Conservation (phyloP, 64 coral and sea anemone genomes). For the Dendronephthya gigantea region DNA sequence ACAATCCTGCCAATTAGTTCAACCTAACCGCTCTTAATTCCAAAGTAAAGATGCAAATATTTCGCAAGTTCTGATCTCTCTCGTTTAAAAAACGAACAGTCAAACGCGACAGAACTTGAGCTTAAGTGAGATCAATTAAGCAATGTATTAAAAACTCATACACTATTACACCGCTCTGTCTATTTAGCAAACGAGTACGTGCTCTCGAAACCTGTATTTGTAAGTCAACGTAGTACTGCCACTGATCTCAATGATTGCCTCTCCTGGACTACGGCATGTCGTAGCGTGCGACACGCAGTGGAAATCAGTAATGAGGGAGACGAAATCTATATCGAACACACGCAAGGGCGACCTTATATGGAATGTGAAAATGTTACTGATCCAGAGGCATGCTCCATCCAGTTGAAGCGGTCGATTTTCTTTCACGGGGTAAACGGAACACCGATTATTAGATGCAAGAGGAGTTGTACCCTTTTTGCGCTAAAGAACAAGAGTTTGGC, state of each 20-base stretch:
- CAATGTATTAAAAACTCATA: too few relatives aligned
- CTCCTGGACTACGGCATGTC: neutral
- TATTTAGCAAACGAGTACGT: neutral
- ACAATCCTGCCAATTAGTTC: too few relatives aligned
- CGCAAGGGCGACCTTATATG: neutral
- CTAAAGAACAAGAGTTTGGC: neutral
- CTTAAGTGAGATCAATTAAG: too few relatives aligned
- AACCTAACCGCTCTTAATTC: too few relatives aligned
- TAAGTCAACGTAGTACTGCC: neutral
- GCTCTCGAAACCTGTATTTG: neutral
- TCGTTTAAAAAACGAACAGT: too few relatives aligned
- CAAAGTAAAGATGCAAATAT: too few relatives aligned
- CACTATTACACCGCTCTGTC: too few relatives aligned
- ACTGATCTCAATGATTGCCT: neutral
- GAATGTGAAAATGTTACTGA: neutral
- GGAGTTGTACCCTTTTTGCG: neutral
- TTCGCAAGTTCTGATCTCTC: too few relatives aligned
- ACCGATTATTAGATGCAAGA: neutral
- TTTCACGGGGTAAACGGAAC: neutral
- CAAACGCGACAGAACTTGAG: too few relatives aligned
- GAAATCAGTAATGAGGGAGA: neutral
- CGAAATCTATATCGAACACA: neutral
- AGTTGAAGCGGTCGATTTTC: neutral
- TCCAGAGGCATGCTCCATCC: too few relatives aligned
- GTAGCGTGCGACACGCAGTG: neutral